Evolutionary conservation across 2,888 invertebrate genomes (phyloP), one percentile per base, ranked within the genome.

Genomic region (Machimus atricapillus): DNA sequence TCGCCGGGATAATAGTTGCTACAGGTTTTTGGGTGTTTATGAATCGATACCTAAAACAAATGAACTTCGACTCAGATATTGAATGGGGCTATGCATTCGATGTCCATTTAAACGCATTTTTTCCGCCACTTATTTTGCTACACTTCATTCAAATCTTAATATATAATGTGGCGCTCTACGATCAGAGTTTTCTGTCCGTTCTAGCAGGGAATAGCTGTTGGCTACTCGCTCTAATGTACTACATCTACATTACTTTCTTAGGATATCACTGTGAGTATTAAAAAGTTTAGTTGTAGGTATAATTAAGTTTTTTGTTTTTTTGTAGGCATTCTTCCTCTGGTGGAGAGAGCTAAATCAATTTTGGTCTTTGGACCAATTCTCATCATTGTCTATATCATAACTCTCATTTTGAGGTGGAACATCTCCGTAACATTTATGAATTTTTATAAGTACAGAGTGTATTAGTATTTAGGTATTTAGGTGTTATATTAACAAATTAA

Each of bases 1-100:
- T 96, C 87, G 95, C 96, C 82, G 99, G 98, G 6, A 92, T 98
- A 73, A 92, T 97, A 34, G 96, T 98, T 79, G 98, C 98, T 37
- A 97, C 98, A 40, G 91, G 96, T 87, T 95, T 98, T 90, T 99
- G 99, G 99, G 96, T 94, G 93, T 93, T 93, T n/a, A 90, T 91
- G 46, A 93, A 93, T 89, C 91, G 91, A 83, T 92, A 91, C 87
- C 89, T 93, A 40, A 90, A 92, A 14, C 90, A 89, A 52, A 93
- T 90, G 86, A 90, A 89, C 86, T 87, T 91, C 8, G 92, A 92
- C 85, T 91, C 91, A 0, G 92, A 92, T 87, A 97, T 99, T 89
- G 99, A 99, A 93, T 99, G 99, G 99, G 99, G 97, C 6, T 99
- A 98, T 93, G 96, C 98, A 23, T 99, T 99, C 93, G 99, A 99